phyloP scores from a whole-genome alignment of 2,113 vertebrate species.

The Lates calcarifer region DNA sequence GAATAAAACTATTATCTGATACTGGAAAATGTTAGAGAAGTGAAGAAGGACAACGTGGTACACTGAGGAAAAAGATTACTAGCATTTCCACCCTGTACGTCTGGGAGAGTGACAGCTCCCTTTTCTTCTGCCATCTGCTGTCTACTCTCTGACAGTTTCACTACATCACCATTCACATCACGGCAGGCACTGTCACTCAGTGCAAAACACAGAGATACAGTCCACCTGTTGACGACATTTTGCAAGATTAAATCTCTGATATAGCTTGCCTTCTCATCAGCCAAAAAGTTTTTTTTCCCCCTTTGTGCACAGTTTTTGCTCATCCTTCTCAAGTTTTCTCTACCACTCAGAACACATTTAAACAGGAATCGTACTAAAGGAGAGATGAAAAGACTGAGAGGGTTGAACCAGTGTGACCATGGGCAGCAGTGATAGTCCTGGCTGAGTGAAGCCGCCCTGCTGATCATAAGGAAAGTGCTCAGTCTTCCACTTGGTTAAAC shows the following conservation, averaged over 20 bases:
- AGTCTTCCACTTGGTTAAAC: conserved; percentile 10
- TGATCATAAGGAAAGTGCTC: conserved; percentile 18
- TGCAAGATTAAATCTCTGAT: background rate
- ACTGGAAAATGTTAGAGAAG: background rate
- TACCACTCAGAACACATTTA: background rate
- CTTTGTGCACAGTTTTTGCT: background rate
- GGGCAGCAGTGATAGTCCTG: conserved; percentile 26
- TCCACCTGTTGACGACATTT: conserved; percentile 22
- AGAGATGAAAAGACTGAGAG: background rate
- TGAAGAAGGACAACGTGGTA: background rate
- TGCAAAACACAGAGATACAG: conserved; percentile 12
- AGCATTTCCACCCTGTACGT: background rate
- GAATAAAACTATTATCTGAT: conserved; percentile 11
- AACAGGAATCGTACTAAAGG: background rate
- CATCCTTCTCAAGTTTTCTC: background rate
- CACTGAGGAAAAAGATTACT: background rate
- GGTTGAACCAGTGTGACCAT: conserved; percentile 27
- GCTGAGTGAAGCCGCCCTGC: conserved; percentile 1
- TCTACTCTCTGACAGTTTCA: conserved; percentile 14
- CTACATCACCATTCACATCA: conserved; percentile 2
- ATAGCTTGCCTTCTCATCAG: background rate
- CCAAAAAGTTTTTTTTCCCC: background rate
- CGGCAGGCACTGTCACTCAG: background rate
- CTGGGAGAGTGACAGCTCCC: conserved; percentile 1
- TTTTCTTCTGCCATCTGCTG: background rate